Base-by-base conservation (phyloP, 2,888 invertebrate species). In the Pseudanteris insignis region DNA sequence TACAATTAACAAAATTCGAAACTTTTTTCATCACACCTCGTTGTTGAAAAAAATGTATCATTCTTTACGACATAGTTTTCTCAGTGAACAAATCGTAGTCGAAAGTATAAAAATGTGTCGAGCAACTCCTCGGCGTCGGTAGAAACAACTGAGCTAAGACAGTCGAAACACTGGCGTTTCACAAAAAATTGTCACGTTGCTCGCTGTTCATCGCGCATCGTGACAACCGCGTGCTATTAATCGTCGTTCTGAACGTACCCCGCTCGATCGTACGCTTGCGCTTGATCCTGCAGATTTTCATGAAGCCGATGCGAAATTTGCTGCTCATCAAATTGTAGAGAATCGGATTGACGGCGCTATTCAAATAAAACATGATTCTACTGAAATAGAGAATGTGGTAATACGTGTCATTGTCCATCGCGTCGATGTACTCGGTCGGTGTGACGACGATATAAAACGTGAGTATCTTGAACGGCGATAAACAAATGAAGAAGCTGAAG, bases 321-420 rank as follows among this genome's bases (percentile, higher is more conserved):
- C 93, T 91, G 59, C 93, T 93, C 89, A 94, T 92, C 48, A 94
- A 84, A 79, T 94, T 94, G 81, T 95, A 95, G 40, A 94, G 82
- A 71, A 94, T 91, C 8, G 94, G 94, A 83, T 95, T 94, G 44
- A 94, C 87, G 8, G 93, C 94, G 38, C 94, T 94, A 80, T 95
- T 94, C 44, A 94, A 85, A 81, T 94, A 93, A 67, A 92, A 83
- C 91, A 94, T 91, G 44, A 92, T 88, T 68, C 94, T 86, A 75
- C 90, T 90, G 81, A 93, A 91, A 80, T 91, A 92, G 61, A 94
- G 83, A 62, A 94, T 83, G 77, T 88, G 89, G 81, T 90, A 92
- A 80, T 91, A 94, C 44, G 86, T 86, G 67, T 93, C 91, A 73
- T 91, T 83, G 58, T 93, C 92, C 71, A 93, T 83, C 33, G 86